Percentiles rank a stretch among this genome's conserved stretches.
Evolutionary conservation across 53 echinoderm and acorn worm genomes (phyloP).

Genomic region (Crossaster papposus): DNA sequence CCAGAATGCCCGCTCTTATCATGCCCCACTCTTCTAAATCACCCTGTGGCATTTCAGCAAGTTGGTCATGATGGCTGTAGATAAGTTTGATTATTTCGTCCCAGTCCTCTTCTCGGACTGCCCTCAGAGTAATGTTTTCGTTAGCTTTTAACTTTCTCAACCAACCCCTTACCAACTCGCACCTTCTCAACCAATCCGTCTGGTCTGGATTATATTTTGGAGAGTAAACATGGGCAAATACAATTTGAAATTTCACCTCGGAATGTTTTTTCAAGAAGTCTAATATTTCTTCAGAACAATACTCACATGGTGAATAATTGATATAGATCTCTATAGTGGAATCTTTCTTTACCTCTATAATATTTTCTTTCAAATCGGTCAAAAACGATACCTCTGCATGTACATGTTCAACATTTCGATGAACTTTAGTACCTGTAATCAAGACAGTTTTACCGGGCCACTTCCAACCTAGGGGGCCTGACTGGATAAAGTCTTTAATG

Average conservation of each 20-base stretch:
- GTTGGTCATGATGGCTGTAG: background rate
- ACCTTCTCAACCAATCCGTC: background rate
- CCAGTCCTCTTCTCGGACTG: background rate
- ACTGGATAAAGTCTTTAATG: background rate
- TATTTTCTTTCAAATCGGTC: too few relatives aligned
- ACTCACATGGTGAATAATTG: background rate
- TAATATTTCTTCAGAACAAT: background rate
- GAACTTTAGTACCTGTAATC: background rate
- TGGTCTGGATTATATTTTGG: too few relatives aligned
- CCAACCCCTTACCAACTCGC: background rate
- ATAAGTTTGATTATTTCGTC: background rate
- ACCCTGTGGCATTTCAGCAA: background rate
- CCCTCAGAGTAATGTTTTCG: background rate
- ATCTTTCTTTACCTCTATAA: too few relatives aligned
- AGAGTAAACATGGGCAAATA: background rate
- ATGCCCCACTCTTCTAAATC: background rate
- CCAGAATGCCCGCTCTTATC: background rate
- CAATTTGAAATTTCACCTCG: too few relatives aligned
- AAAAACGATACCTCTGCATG: too few relatives aligned
- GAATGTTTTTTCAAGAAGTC: background rate
- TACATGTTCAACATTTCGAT: too few relatives aligned
- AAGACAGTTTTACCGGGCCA: background rate
- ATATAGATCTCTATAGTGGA: too few relatives aligned
- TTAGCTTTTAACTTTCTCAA: background rate
- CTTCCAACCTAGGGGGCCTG: background rate